Conservation (phyloP, 1,140 invertebrate genomes). For the Rhopalosiphum padi region DNA sequence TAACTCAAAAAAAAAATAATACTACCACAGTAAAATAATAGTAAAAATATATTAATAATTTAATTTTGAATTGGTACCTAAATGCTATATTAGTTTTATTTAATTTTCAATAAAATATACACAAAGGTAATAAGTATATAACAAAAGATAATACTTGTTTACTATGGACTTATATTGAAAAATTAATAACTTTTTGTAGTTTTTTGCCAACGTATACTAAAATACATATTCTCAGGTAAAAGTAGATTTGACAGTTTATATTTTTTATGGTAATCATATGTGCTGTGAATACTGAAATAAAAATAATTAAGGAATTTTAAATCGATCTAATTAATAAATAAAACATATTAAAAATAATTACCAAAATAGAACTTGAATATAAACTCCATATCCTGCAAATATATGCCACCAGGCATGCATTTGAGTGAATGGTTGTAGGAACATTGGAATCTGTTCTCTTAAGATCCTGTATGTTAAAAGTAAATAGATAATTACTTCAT, state of each 20-base stretch:
- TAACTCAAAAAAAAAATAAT: neutral
- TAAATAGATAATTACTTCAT: neutral
- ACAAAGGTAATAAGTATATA: neutral
- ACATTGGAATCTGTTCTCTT: constrained; percentile 58
- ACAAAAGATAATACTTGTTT: neutral
- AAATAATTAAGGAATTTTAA: constrained; percentile 19
- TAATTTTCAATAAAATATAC: neutral
- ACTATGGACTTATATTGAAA: neutral
- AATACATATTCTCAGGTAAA: constrained; percentile 52
- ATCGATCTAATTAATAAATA: neutral
- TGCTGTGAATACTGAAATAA: constrained; percentile 60
- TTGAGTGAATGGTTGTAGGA: constrained; percentile 60
- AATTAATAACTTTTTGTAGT: constrained; percentile 5
- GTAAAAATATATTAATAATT: neutral
- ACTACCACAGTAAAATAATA: neutral
- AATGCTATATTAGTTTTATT: neutral
- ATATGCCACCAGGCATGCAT: constrained; percentile 62
- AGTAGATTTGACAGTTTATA: constrained; percentile 46
- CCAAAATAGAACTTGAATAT: constrained; percentile 62
- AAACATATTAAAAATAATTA: constrained; percentile 47
- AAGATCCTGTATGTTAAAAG: constrained; percentile 58
- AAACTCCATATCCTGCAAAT: constrained; percentile 61
- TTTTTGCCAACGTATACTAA: constrained; percentile 49
- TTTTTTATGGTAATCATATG: constrained; percentile 60
- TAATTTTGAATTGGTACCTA: neutral